Conservation (phyloP, 2,888 invertebrate genomes). For the Bombylius major region DNA sequence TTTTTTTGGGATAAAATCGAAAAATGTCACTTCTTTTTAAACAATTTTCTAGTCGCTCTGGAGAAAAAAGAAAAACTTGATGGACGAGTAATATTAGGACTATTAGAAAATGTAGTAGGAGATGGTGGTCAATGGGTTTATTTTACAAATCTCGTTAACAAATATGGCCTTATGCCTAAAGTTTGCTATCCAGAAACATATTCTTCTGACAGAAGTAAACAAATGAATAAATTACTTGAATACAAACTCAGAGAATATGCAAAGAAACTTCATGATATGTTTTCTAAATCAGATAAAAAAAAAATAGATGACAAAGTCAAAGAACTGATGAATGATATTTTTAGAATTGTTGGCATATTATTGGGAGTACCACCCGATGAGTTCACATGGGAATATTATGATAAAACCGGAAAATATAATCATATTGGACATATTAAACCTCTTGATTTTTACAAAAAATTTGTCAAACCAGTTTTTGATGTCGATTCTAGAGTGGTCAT, state of each 20-base stretch:
- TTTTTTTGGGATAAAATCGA: conserved; percentile 93
- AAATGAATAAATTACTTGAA: conserved; percentile 37
- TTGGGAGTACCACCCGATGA: conserved; percentile 65
- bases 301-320: conserved; percentile 50
- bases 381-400: conserved; percentile 76
- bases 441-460: conserved; percentile 63
- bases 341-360: conserved; percentile 71
- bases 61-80: conserved; percentile 55
- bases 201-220: conserved; percentile 41
- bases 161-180: conserved; percentile 82
- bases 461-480: conserved; percentile 65
- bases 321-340: conserved; percentile 62
- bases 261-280: conserved; percentile 42
- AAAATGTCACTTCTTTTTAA: conserved; percentile 68
- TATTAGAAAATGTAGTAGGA: conserved; percentile 43
- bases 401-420: conserved; percentile 63
- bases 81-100: conserved; percentile 55
- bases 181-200: conserved; percentile 73
- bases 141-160: conserved; percentile 74
- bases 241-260: conserved; percentile 78
- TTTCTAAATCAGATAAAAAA: conserved; percentile 49
- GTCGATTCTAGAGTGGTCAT: conserved; percentile 63
- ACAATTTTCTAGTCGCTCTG: no score
- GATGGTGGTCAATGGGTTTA: conserved; percentile 93
- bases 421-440: conserved; percentile 64